Conservation (phyloP, 2,888 invertebrate genomes). For the Plagodis dolabraria region DNA sequence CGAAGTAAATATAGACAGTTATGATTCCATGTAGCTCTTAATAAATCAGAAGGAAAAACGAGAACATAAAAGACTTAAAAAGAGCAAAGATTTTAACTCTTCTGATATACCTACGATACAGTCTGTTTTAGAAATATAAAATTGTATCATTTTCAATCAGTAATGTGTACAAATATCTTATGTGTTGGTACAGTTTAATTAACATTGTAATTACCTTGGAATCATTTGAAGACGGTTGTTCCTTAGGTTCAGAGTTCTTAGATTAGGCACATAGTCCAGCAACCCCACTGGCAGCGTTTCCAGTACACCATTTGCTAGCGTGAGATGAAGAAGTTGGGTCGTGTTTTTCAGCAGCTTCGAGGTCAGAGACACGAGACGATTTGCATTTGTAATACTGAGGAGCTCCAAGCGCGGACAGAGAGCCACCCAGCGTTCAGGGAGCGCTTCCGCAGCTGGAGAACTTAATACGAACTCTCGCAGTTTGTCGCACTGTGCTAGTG, state of each 20-base stretch:
- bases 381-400: neutral
- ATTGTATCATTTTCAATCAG: too few relatives aligned
- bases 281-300: constrained; percentile 39
- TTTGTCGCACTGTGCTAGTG: constrained; percentile 14
- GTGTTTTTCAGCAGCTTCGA: neutral
- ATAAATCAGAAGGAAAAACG: too few relatives aligned
- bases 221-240: constrained; percentile 42
- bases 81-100: too few relatives aligned
- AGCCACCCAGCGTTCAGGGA: constrained; percentile 20
- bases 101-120: too few relatives aligned
- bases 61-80: too few relatives aligned
- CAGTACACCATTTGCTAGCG: constrained; percentile 24
- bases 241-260: constrained; percentile 39
- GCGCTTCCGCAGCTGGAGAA: constrained; percentile 34
- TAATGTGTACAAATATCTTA: too few relatives aligned
- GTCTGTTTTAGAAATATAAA: too few relatives aligned
- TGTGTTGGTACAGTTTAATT: too few relatives aligned
- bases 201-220: constrained; percentile 38
- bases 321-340: constrained; percentile 7
- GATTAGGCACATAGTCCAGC: constrained; percentile 34
- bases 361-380: neutral
- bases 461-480: constrained; percentile 34
- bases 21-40: too few relatives aligned
- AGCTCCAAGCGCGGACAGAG: constrained; percentile 17
- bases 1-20: too few relatives aligned